Percentiles rank a stretch among this genome's conserved stretches.
phyloP scores from a whole-genome alignment of 2,797 vertebrate genomes.

The Gymnoscopelus braueri region DNA sequence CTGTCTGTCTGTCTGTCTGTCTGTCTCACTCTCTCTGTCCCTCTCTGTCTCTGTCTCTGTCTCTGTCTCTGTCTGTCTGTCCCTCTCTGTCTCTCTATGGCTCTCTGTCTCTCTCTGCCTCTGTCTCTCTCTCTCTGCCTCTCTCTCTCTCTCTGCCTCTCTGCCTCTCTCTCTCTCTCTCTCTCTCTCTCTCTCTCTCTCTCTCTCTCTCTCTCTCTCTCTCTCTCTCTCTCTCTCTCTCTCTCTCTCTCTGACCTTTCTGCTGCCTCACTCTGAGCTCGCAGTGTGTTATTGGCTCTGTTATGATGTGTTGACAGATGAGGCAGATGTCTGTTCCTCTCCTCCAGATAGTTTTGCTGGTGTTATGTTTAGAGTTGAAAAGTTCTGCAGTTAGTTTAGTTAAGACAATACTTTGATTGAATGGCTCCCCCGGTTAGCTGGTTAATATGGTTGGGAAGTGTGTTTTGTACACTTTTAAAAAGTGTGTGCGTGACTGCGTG shows the following conservation, averaged over 20 bases:
- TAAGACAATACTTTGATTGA: slow-evolving; percentile 25
- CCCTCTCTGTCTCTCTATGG: not conserved
- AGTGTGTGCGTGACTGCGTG: slow-evolving; percentile 6
- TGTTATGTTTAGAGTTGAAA: slow-evolving; percentile 39
- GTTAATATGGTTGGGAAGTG: slow-evolving; percentile 2
- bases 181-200: not conserved
- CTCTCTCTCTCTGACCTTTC: slow-evolving; percentile 54
- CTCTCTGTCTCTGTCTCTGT: not conserved
- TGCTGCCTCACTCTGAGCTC: slow-evolving; percentile 57
- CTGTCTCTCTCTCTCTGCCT: not conserved
- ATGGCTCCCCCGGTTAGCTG: not conserved
- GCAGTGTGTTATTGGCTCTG: slow-evolving; percentile 60
- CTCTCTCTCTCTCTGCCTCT: no score
- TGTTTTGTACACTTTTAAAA: slow-evolving; percentile 13
- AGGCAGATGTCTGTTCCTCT: slow-evolving; percentile 66
- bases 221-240: not conserved
- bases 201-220: not conserved
- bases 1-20: not conserved
- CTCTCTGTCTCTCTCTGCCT: not conserved
- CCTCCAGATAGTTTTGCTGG: slow-evolving; percentile 24
- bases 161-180: not conserved
- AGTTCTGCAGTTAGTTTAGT: slow-evolving; percentile 39
- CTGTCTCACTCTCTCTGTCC: no score
- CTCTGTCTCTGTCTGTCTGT: slow-evolving; percentile 4
- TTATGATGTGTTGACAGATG: slow-evolving; percentile 70